Evolutionary conservation across 2,888 invertebrate genomes (phyloP), one percentile per base, ranked within the genome.

Genomic region (Hypsopygia costalis): DNA sequence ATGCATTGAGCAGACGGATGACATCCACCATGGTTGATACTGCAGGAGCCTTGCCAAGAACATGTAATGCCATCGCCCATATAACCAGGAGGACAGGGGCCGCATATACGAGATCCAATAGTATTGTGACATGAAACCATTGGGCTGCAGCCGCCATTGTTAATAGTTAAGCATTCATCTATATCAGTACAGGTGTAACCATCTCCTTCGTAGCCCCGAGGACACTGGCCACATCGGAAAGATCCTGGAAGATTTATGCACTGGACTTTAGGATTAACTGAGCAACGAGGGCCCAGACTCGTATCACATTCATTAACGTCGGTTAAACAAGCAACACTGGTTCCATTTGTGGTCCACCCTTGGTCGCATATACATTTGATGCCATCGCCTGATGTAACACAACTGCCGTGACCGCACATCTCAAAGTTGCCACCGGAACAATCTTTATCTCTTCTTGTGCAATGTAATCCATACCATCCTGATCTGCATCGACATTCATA

Each of bases 141-240:
- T 0, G 98, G 97, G 52, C 89, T 98, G 72, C 99, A 99, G 3
- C 98, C 98, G 1, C 98, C 98, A 63, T 95, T 95, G 65, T 97
- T 95, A 55, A 94, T 92, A 0, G 83, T 75, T 9, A 90, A 78
- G 70, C 99, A 99, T 81, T 99, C 98, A 68, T 99, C 93, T 36
- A 98, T 91, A 69, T 99, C 98, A 1, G 86, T 83, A 68, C 99
- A 99, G 30, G 91, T 91, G 62, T 92, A 93, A 0, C 98, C 98
- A 76, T 96, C 96, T 20, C 98, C 98, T 39, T 93, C 92, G 59
- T 94, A 97, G 1, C 98, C 95, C 53, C 85, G 60, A 0, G 98
- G 97, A 77, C 99, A 99, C n/a, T 91, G 89, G 0, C 94, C 97
- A 70, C 99, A 99, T 43, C 90, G 89, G 78, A 96, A 99, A 2